phyloP scores from a whole-genome alignment of 2,797 vertebrate genomes.

The Spheniscus humboldti region DNA sequence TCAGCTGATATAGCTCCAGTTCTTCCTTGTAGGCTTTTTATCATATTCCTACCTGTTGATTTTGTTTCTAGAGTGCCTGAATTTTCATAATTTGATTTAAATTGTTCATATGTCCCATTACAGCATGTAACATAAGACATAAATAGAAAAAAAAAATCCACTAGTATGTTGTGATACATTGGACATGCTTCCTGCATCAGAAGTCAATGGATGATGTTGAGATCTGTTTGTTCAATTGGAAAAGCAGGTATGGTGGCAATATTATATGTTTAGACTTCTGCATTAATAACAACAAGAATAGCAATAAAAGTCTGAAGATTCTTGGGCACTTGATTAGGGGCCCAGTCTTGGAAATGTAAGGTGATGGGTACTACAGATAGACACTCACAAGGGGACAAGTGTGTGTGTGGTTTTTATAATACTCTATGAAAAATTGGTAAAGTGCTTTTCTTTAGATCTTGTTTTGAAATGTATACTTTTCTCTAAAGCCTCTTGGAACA shows the following conservation, averaged over 20 bases:
- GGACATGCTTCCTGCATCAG: conserved; percentile 32
- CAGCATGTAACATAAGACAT: conserved; percentile 35
- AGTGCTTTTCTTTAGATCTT: neutral
- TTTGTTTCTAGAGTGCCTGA: neutral
- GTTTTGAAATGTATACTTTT: neutral
- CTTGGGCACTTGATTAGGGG: neutral
- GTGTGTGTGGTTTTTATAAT: neutral
- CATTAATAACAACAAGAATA: neutral
- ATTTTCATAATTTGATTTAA: conserved; percentile 35
- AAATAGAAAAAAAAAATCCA: conserved; percentile 9
- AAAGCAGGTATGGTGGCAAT: conserved; percentile 26
- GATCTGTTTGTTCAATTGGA: conserved; percentile 46
- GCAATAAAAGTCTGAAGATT: neutral
- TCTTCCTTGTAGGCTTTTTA: neutral
- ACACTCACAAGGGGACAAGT: neutral
- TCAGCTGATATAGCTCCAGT: neutral
- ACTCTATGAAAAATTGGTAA: neutral
- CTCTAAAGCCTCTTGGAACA: neutral
- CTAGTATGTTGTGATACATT: conserved; percentile 34
- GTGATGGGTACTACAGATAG: neutral
- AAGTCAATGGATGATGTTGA: conserved; percentile 46
- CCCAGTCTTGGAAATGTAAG: neutral
- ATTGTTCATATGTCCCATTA: conserved; percentile 48
- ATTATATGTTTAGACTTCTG: neutral
- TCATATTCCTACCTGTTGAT: neutral